A percentile compares a stretch with the other conserved stretches of the same genome.
These are phyloP conservation scores for Gallinago undulata DNA, from an alignment of 2,113 vertebrate species.

Conservation along the genomic window DNA sequence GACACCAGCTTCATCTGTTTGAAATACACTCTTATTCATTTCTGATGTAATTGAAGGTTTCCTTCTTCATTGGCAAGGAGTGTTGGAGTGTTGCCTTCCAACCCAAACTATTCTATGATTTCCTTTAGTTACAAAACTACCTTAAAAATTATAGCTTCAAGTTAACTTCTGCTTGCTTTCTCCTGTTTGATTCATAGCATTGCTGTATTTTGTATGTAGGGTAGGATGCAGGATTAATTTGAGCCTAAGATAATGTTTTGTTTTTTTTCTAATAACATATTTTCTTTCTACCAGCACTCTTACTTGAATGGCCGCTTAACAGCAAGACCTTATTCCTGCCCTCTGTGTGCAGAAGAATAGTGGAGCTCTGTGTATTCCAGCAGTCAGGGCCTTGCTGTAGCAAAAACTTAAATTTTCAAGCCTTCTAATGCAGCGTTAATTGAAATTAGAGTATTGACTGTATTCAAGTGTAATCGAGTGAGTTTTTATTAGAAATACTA, in stretches of 20 bases:
- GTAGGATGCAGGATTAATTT: background rate
- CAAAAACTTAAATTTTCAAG: background rate
- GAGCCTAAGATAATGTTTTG: background rate
- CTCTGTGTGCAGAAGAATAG: background rate
- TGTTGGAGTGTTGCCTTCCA: background rate
- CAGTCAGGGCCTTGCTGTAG: background rate
- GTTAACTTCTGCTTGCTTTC: background rate
- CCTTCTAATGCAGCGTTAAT: background rate
- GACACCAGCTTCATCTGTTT: background rate
- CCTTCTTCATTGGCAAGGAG: background rate
- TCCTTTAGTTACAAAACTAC: background rate
- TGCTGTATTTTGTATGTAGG: background rate
- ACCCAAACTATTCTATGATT: background rate
- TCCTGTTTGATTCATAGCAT: background rate
- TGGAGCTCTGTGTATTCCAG: background rate
- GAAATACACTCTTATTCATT: background rate
- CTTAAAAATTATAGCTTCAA: background rate
- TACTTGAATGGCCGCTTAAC: background rate
- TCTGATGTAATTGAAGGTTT: background rate
- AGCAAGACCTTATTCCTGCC: background rate
- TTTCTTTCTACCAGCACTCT: background rate
- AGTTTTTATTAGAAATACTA: background rate
- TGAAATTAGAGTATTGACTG: background rate
- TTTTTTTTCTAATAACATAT: background rate
- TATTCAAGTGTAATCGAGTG: background rate